Evolutionary conservation across 2,797 vertebrate genomes (phyloP), one percentile per base, ranked within the genome.

Genomic region (Hirundo rustica): DNA sequence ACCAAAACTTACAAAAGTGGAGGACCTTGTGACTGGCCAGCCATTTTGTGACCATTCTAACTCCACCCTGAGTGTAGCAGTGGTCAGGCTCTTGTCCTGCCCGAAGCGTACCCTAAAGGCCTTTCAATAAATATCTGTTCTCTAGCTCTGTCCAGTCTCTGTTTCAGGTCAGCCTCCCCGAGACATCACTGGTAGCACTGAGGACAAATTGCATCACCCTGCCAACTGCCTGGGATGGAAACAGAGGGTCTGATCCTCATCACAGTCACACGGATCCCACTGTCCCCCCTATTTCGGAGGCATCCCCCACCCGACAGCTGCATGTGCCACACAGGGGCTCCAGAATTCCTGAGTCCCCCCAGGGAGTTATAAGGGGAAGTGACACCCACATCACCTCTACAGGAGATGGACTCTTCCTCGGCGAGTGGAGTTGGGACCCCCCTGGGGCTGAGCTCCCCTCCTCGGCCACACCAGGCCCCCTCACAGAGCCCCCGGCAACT

Each of bases 321-420:
- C 17, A 36, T 15, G 25, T 2, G 9, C 47, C 66, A 71, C 5
- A 5, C 2, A 1, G 38, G 11, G 11, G 3, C 22, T 89, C 54
- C 66, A 48, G 38, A 86, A 68, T 16, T 53, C 64, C 42, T 10
- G 16, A 62, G 11, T 38, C 11, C 42, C 27, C 42, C 21, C 32
- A 26, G 30, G 11, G 34, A 44, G 13, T 32, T 73, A 30, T 0
- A 57, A n/a, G 17, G 16, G 27, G 23, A 53, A 65, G 6, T 27
- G 29, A 34, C 53, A 67, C 11, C 32, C 1, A 2, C 0, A 0
- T 57, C 64, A 68, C 23, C 55, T 47, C 17, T 0, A 5, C 27
- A 29, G 7, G 23, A 61, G 38, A 62, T 14, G 32, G 27, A 53
- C 3, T 5, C 0, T 1, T 54, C 11, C 55, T 44, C 0, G 0